Evolutionary conservation across 1,140 invertebrate genomes (phyloP).

Genomic region (Drosophila insularis): DNA sequence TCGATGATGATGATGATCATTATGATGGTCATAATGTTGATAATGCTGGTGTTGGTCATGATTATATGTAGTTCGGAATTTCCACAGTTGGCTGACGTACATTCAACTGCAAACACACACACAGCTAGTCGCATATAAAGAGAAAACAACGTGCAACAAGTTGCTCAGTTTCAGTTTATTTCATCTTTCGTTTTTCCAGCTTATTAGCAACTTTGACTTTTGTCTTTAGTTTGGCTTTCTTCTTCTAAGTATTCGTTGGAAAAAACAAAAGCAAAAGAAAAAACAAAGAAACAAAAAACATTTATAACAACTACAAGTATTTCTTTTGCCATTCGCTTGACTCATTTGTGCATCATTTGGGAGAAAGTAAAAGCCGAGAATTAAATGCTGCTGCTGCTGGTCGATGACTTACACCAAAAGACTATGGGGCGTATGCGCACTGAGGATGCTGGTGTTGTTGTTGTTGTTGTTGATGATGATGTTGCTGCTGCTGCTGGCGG

Average conservation of each 20-base stretch:
- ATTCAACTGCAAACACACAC: conserved; percentile 56
- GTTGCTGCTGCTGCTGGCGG: not conserved
- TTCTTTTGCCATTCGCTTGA: conserved; percentile 50
- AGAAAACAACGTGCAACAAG: conserved; percentile 65
- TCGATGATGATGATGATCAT: conserved; percentile 38
- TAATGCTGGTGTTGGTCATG: conserved; percentile 54
- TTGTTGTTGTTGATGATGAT: conserved; percentile 25
- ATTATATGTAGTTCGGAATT: conserved; percentile 76
- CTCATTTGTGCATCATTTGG: conserved; percentile 78
- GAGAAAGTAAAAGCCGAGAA: conserved; percentile 80
- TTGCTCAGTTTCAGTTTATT: conserved; percentile 58
- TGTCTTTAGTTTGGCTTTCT: conserved; percentile 36
- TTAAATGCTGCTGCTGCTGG: conserved; percentile 63
- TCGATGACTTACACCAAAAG: conserved; percentile 72
- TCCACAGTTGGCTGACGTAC: conserved; percentile 72
- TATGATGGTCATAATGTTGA: conserved; percentile 58
- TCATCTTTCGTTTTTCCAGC: conserved; percentile 58
- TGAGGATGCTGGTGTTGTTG: conserved; percentile 44
- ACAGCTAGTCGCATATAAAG: conserved; percentile 35
- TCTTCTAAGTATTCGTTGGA: conserved; percentile 68
- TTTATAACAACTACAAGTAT: conserved; percentile 62
- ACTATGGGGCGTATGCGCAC: conserved; percentile 69
- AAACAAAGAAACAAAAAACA: conserved; percentile 47
- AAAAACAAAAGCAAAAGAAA: conserved; percentile 30
- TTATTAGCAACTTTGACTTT: conserved; percentile 71